Conservation (phyloP, 2,113 vertebrate genomes). For the Piaya cayana region DNA sequence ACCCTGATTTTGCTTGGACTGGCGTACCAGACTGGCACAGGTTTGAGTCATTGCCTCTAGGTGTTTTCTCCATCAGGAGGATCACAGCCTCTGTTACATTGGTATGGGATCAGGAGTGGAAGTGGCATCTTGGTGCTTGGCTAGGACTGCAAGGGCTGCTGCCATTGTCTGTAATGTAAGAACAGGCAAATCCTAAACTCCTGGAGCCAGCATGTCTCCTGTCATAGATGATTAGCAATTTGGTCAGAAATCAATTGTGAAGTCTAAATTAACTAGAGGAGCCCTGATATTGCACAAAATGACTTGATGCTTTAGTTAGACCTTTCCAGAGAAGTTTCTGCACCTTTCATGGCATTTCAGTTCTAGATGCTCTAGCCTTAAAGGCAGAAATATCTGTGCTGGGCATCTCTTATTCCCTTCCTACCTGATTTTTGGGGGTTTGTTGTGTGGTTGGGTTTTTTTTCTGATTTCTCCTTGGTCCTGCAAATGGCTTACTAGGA, state of each 20-base stretch:
- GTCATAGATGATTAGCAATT: not conserved
- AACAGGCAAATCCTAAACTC: not conserved
- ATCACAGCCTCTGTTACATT: rapidly evolving
- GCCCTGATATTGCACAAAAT: not conserved
- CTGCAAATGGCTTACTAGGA: not conserved
- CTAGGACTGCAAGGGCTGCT: not conserved
- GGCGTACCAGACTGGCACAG: rapidly evolving
- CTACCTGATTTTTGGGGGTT: not conserved
- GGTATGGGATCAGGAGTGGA: not conserved
- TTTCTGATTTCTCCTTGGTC: not conserved
- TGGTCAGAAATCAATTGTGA: not conserved
- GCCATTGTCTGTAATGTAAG: not conserved
- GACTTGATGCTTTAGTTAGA: not conserved
- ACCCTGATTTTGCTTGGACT: not conserved
- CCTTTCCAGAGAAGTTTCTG: not conserved
- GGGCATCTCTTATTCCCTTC: not conserved
- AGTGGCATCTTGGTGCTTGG: not conserved
- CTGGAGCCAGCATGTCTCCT: rapidly evolving
- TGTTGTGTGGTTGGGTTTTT: not conserved
- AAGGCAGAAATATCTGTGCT: not conserved
- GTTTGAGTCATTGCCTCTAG: not conserved
- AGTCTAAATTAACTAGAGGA: not conserved
- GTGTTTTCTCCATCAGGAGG: not conserved
- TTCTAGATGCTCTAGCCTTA: not conserved
- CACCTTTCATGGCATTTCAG: not conserved